Conservation (phyloP, 2,888 invertebrate genomes). For the Drosophila emarginata region DNA sequence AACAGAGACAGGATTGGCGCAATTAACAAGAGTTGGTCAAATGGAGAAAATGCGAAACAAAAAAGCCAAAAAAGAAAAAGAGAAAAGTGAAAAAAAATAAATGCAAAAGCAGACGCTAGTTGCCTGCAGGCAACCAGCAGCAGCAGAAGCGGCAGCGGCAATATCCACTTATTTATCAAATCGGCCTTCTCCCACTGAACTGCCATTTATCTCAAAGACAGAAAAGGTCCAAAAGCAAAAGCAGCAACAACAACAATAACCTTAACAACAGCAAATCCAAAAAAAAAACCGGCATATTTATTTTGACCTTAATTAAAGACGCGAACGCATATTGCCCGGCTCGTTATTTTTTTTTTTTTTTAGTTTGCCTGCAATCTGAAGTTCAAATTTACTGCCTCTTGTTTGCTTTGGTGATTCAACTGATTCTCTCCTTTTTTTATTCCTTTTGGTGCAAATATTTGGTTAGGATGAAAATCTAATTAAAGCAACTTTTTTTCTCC, state of each 20-base stretch:
- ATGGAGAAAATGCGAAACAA: slow-evolving; percentile 32
- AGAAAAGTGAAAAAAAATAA: slow-evolving; percentile 11
- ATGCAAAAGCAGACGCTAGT: slow-evolving; percentile 31
- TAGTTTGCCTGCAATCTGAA: slow-evolving; percentile 15
- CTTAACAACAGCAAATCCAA: not conserved
- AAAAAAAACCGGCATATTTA: slow-evolving; percentile 15
- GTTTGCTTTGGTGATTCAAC: slow-evolving; percentile 29
- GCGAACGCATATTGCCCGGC: slow-evolving; percentile 58
- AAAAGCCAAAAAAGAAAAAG: slow-evolving; percentile 35
- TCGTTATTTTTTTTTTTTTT: slow-evolving; percentile 44
- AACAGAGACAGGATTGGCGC: slow-evolving; percentile 62
- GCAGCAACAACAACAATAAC: slow-evolving; percentile 2
- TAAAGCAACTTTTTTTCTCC: not conserved
- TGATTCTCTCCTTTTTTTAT: slow-evolving; percentile 11
- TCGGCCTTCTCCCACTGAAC: slow-evolving; percentile 42
- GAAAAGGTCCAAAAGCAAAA: slow-evolving; percentile 15
- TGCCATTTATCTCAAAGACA: slow-evolving; percentile 68
- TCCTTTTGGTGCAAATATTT: slow-evolving; percentile 14
- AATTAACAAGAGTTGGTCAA: slow-evolving; percentile 73
- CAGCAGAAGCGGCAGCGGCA: slow-evolving; percentile 19
- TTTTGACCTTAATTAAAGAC: slow-evolving; percentile 75
- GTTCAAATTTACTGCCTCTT: slow-evolving; percentile 39
- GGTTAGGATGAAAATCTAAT: slow-evolving; percentile 16
- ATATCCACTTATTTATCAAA: slow-evolving; percentile 70
- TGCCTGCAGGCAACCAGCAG: slow-evolving; percentile 17